These are phyloP conservation scores for Netelia melanura DNA, from an alignment of 2,888 invertebrate species.

Conservation along the genomic window DNA sequence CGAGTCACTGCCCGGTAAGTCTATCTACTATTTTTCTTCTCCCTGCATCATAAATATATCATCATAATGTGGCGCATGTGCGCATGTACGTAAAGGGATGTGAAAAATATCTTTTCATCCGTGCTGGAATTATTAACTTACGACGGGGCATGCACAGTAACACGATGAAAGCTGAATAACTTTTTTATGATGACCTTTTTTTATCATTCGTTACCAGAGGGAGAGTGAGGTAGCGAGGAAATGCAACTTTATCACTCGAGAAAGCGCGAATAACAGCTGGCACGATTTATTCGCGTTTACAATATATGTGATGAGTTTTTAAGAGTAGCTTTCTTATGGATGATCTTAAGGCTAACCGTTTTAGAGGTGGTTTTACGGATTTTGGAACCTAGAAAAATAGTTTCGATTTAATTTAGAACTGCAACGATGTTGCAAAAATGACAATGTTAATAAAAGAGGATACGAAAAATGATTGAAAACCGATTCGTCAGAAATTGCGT, in stretches of 20 bases:
- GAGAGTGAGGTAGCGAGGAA: neutral
- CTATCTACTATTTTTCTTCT: neutral
- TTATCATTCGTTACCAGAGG: neutral
- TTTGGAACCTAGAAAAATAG: too few relatives aligned
- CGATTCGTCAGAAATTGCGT: too few relatives aligned
- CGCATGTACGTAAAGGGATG: neutral
- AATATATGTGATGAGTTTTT: neutral
- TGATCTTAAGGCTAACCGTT: too few relatives aligned
- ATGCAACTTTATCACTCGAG: neutral
- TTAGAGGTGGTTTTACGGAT: too few relatives aligned
- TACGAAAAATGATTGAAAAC: too few relatives aligned
- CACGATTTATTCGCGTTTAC: neutral
- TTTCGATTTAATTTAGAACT: too few relatives aligned
- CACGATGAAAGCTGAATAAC: neutral
- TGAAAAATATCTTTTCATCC: neutral
- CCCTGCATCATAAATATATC: neutral
- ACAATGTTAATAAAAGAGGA: too few relatives aligned
- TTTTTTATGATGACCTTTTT: neutral
- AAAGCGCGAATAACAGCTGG: constrained; percentile 5
- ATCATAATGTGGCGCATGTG: neutral
- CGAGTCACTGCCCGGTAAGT: neutral
- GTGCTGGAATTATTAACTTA: neutral
- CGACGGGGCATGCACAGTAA: neutral
- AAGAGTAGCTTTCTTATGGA: too few relatives aligned
- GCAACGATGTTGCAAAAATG: too few relatives aligned